A percentile compares a stretch with the other conserved stretches of the same genome.
phyloP scores from a whole-genome alignment of 2,888 invertebrate genomes.

The Microplitis deprimator region DNA sequence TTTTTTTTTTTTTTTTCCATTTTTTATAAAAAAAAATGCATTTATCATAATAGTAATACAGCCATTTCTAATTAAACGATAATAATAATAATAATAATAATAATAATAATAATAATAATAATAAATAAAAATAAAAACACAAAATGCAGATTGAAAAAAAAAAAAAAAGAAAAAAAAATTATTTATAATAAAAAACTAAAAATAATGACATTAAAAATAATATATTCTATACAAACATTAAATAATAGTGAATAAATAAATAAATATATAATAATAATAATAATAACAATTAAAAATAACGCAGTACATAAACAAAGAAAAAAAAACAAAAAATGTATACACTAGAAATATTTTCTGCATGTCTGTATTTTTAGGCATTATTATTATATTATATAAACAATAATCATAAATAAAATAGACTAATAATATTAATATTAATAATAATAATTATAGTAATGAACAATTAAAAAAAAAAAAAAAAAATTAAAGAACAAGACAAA shows the following conservation, averaged over 20 bases:
- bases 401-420: background rate
- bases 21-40: background rate
- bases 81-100: background rate
- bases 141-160: background rate
- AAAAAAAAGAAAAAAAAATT: slow-evolving; percentile 5
- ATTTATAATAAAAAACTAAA: background rate
- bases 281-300: background rate
- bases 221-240: background rate
- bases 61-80: too few relatives aligned
- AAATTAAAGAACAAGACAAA: slow-evolving; percentile 8
- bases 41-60: too few relatives aligned
- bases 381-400: background rate
- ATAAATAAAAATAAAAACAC: background rate
- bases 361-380: slow-evolving; percentile 8
- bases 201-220: slow-evolving; percentile 1
- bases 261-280: slow-evolving; percentile 9
- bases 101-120: background rate
- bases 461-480: slow-evolving; percentile 10
- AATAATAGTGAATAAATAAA: too few relatives aligned
- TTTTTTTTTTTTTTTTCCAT: too few relatives aligned
- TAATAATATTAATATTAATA: background rate
- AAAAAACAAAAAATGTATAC: background rate
- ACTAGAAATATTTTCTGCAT: slow-evolving; percentile 14
- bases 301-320: background rate
- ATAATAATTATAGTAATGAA: background rate